phyloP scores from a whole-genome alignment of 2,888 invertebrate species.

The Ophonus ardosiacus region DNA sequence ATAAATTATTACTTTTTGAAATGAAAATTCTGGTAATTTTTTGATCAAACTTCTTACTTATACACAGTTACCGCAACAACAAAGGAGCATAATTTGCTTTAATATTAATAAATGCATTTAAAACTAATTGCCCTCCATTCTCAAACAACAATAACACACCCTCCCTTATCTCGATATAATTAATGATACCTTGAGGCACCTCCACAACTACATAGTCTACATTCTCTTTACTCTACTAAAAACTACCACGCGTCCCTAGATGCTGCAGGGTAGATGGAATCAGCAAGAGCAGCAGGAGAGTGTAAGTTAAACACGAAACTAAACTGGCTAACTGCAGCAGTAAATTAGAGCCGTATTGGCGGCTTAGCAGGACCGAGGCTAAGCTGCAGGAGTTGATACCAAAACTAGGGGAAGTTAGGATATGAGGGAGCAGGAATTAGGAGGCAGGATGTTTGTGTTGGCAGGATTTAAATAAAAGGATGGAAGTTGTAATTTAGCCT shows the following conservation, averaged over 20 bases:
- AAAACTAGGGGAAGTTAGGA: background rate
- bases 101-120: background rate
- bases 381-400: constrained; percentile 13
- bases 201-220: background rate
- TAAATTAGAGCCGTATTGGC: constrained; percentile 60
- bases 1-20: too few relatives aligned
- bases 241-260: constrained; percentile 1
- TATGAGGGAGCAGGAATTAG: background rate
- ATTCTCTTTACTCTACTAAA: background rate
- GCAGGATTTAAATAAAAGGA: background rate
- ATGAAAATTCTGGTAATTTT: too few relatives aligned
- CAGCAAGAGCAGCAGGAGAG: background rate
- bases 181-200: background rate
- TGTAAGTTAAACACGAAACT: constrained; percentile 56
- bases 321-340: constrained; percentile 53
- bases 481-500: background rate
- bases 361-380: constrained; percentile 49
- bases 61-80: too few relatives aligned
- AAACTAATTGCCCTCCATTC: background rate
- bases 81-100: background rate
- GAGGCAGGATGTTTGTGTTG: background rate
- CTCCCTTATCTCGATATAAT: background rate
- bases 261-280: constrained; percentile 31
- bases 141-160: background rate
- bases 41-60: too few relatives aligned